A percentile compares a stretch with the other conserved stretches of the same genome.
Conservation (phyloP, 2,888 invertebrate species). For the Mystacides longicornis region DNA sequence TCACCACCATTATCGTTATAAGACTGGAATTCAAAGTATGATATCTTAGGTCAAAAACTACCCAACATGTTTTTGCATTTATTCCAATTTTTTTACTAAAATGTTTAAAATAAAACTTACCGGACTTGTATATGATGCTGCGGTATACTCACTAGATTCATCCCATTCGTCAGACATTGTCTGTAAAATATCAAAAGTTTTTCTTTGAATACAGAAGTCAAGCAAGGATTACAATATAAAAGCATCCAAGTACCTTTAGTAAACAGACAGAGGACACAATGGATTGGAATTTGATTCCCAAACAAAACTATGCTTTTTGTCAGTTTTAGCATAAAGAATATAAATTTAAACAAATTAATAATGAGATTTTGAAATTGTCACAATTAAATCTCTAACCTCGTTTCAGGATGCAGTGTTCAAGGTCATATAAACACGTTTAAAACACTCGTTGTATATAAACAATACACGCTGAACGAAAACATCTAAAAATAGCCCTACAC, state of each 20-base stretch:
- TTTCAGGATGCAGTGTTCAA: background rate
- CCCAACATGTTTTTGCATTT: background rate
- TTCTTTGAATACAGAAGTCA: too few species aligned
- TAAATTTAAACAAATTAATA: background rate
- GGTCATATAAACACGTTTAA: background rate
- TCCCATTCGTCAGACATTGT: slow-evolving; percentile 53
- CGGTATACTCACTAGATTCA: slow-evolving; percentile 30
- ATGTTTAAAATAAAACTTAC: background rate
- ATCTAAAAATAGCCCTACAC: too few species aligned
- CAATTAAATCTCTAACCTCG: background rate
- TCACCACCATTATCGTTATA: background rate
- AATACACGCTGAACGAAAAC: too few species aligned
- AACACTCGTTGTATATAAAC: background rate
- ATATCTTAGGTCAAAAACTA: background rate
- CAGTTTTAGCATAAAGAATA: background rate
- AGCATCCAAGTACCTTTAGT: too few species aligned
- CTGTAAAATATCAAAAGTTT: slow-evolving; percentile 30
- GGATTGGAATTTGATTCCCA: too few species aligned
- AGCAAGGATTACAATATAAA: too few species aligned
- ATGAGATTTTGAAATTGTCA: background rate
- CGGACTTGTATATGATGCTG: background rate
- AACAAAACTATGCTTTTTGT: too few species aligned
- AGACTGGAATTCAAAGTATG: background rate
- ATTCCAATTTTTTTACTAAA: background rate
- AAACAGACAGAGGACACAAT: too few species aligned